These are phyloP conservation scores for Mystacornis crossleyi DNA, from an alignment of 2,113 vertebrate genomes.

Conservation along the genomic window DNA sequence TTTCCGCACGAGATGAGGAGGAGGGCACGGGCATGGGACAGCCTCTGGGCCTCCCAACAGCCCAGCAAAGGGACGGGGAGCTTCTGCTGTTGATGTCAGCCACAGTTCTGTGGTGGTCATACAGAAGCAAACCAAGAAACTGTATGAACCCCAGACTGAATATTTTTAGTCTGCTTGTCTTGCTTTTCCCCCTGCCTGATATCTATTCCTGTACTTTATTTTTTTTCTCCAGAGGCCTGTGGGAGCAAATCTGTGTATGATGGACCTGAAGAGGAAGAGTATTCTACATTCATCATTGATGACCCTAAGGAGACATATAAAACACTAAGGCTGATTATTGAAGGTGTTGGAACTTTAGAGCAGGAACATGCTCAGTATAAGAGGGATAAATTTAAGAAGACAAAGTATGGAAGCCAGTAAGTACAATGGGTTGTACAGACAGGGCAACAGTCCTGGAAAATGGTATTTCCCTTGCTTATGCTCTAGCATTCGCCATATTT, in stretches of 20 bases:
- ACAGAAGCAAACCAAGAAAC: neutral
- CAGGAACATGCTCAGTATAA: constrained; percentile 94
- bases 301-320: constrained; percentile 97
- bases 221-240: constrained; percentile 86
- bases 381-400: constrained; percentile 96
- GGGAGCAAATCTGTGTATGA: constrained; percentile 96
- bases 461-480: neutral
- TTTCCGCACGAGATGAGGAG: accelerated
- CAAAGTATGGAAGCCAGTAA: constrained; percentile 97
- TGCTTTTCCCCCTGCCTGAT: neutral
- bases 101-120: neutral
- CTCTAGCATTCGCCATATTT: neutral
- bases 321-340: constrained; percentile 87
- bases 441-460: neutral
- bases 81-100: neutral
- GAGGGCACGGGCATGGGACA: accelerated
- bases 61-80: neutral
- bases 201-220: neutral
- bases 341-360: constrained; percentile 87
- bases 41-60: neutral
- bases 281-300: constrained; percentile 93
- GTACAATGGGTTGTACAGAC: constrained; percentile 53
- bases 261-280: constrained; percentile 94
- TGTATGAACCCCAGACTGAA: neutral
- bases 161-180: neutral